A percentile compares a stretch with the other conserved stretches of the same genome.
Evolutionary conservation across 2,797 vertebrate species (phyloP).

Genomic region (Acestrorhynchus altus): DNA sequence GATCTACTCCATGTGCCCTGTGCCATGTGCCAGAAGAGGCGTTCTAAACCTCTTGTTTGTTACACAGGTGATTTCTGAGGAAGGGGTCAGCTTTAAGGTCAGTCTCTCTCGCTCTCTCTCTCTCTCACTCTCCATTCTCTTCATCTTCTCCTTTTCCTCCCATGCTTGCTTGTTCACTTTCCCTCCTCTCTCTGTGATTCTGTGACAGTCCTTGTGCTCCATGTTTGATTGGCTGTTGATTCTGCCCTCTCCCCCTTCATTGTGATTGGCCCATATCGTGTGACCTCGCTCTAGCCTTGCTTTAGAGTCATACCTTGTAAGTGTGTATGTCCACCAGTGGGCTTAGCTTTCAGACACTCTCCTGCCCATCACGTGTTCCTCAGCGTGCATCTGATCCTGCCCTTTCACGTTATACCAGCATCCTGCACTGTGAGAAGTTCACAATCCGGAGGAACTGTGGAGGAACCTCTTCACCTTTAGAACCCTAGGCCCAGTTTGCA

Average conservation of each 20-base stretch:
- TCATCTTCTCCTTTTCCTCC: background rate
- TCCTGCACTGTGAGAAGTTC: no score
- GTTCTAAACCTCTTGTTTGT: constrained; percentile 86
- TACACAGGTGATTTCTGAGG: constrained; percentile 87
- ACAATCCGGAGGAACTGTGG: no score
- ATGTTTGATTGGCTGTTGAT: constrained; percentile 33
- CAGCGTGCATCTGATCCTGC: background rate
- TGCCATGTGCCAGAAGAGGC: constrained; percentile 42
- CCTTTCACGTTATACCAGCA: background rate
- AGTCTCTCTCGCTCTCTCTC: constrained; percentile 73
- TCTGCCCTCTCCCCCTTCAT: background rate
- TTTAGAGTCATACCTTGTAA: background rate
- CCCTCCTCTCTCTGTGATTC: constrained; percentile 48
- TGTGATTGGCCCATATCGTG: background rate
- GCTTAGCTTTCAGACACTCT: background rate
- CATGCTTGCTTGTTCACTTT: constrained; percentile 48
- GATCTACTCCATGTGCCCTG: constrained; percentile 6
- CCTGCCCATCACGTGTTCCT: background rate
- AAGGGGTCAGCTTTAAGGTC: constrained; percentile 89
- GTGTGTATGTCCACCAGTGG: background rate
- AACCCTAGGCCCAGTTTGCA: no score
- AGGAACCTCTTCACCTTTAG: no score
- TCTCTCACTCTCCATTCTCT: constrained; percentile 39
- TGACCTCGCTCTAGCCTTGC: background rate
- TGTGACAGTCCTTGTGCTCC: constrained; percentile 47